Conservation (phyloP, 2,113 vertebrate genomes). For the Alaudala cheleensis region DNA sequence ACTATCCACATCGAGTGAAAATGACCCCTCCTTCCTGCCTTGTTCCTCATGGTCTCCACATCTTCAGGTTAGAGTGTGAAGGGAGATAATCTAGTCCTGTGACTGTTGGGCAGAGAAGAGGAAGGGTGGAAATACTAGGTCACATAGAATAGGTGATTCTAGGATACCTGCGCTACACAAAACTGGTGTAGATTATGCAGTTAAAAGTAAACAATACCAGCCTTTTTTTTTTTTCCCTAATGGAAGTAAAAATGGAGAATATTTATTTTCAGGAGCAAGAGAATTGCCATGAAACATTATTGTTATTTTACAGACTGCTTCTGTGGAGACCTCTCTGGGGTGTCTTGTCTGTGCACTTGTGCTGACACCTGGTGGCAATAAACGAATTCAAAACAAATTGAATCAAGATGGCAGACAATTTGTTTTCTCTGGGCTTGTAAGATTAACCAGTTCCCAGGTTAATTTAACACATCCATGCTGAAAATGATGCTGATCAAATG, state of each 20-base stretch:
- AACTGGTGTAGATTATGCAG: neutral
- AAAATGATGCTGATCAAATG: neutral
- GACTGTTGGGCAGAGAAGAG: neutral
- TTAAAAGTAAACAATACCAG: neutral
- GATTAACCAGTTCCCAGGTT: neutral
- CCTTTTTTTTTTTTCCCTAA: rapidly evolving
- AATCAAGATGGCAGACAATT: slow-evolving; percentile 13
- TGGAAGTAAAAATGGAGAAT: neutral
- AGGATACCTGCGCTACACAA: neutral
- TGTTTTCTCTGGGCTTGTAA: neutral
- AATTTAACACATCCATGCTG: rapidly evolving
- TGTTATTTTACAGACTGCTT: neutral
- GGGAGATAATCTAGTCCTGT: neutral
- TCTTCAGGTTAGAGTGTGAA: neutral
- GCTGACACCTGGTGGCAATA: slow-evolving; percentile 54
- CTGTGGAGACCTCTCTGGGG: neutral
- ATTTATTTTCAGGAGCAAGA: neutral
- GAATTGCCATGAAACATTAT: neutral
- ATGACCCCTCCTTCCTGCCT: neutral
- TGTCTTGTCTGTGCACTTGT: neutral
- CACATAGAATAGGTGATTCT: neutral
- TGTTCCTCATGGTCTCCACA: neutral
- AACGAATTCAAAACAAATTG: neutral
- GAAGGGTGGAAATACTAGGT: neutral
- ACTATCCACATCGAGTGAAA: neutral